Conservation (phyloP, 2,888 invertebrate genomes). For the Chloroclysta siterata region DNA sequence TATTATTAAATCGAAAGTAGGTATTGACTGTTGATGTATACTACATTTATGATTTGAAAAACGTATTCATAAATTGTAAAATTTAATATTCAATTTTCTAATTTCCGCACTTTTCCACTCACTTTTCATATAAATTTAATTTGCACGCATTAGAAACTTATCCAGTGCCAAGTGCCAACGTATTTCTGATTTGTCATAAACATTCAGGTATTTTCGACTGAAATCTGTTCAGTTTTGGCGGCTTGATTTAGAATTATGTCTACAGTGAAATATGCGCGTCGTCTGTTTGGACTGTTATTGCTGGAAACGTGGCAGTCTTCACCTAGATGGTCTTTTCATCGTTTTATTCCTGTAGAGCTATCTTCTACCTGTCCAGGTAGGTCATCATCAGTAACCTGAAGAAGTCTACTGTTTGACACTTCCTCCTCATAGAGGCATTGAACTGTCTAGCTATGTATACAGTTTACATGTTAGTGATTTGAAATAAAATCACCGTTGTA, state of each 20-base stretch:
- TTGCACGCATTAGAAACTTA: conserved; percentile 16
- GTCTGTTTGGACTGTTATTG: conserved; percentile 16
- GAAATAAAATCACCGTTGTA: too few species aligned
- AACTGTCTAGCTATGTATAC: too few species aligned
- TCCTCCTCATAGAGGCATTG: too few species aligned
- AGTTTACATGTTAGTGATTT: too few species aligned
- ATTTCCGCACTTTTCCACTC: neutral
- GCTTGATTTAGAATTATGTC: conserved; percentile 24
- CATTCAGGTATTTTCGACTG: conserved; percentile 26
- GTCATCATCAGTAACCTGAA: too few species aligned
- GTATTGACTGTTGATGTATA: neutral
- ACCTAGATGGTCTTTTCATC: conserved; percentile 5
- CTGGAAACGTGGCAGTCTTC: neutral
- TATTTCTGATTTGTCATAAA: conserved; percentile 23
- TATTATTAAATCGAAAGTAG: too few species aligned
- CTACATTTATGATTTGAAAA: neutral
- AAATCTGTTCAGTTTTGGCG: conserved; percentile 21
- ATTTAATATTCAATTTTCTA: too few species aligned
- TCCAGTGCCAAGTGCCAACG: conserved; percentile 32
- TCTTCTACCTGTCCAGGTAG: too few species aligned
- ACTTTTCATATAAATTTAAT: conserved; percentile 24
- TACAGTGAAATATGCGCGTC: conserved; percentile 15
- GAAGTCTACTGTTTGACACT: too few species aligned
- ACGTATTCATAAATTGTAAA: too few species aligned
- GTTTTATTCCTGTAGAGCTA: neutral